A percentile compares a stretch with the other conserved stretches of the same genome.
phyloP scores from a whole-genome alignment of 2,888 invertebrate genomes.

The Salpingus planirostris region DNA sequence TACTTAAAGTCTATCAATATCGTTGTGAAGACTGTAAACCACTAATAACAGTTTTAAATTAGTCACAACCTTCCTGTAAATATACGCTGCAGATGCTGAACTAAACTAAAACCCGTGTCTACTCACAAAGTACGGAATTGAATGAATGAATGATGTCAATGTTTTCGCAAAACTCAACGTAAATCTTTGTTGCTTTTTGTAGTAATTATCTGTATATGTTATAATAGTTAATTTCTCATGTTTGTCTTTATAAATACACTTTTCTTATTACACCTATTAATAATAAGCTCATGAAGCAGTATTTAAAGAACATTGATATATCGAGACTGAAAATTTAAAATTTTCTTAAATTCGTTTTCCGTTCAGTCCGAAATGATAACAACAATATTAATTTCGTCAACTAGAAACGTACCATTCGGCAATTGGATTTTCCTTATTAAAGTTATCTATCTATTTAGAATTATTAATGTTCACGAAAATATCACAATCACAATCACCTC shows the following conservation, averaged over 20 bases:
- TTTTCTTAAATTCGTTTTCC: slow-evolving; percentile 28
- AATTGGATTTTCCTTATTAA: slow-evolving; percentile 2
- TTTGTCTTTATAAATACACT: slow-evolving; percentile 1
- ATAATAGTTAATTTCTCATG: no score
- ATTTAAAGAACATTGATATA: slow-evolving; percentile 35
- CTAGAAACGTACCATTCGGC: slow-evolving; percentile 16
- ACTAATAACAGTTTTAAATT: slow-evolving; percentile 16
- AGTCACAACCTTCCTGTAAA: slow-evolving; percentile 25
- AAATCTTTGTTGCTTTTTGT: no score
- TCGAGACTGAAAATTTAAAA: slow-evolving; percentile 24
- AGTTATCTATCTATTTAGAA: slow-evolving; percentile 25
- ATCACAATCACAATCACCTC: slow-evolving; percentile 34
- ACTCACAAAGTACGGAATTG: no score
- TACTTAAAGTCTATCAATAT: slow-evolving; percentile 30
- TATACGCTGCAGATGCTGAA: slow-evolving; percentile 12
- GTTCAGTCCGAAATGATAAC: slow-evolving; percentile 30
- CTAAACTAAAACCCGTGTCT: slow-evolving; percentile 12
- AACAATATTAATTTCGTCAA: slow-evolving; percentile 22
- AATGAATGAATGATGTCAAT: no score
- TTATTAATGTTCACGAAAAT: slow-evolving; percentile 32
- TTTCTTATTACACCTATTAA: slow-evolving; percentile 28
- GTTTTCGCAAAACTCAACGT: no score
- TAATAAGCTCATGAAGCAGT: slow-evolving; percentile 36
- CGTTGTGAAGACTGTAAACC: slow-evolving; percentile 25
- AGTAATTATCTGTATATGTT: no score